Base-by-base conservation (phyloP, 2,797 vertebrate species). In the Coccyzus lansbergi region DNA sequence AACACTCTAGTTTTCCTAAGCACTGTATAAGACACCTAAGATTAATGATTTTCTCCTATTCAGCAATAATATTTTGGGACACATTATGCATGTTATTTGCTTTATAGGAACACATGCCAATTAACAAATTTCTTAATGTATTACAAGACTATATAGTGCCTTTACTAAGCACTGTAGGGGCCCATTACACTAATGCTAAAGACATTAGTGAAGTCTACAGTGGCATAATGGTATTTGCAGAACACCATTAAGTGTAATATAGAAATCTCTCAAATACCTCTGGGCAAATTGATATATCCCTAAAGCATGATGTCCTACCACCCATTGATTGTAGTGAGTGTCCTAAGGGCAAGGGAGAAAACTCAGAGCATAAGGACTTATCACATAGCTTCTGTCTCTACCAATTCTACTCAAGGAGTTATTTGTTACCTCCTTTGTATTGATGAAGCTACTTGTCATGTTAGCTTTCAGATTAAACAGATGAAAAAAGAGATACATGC, bases 301-400 rank as follows among this genome's bases (percentile, higher is more conserved):
- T 82, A 52, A 84, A 71, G n/a, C 22, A 82, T 5, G 29, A 81
- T 68, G 29, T 20, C 20, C 15, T 83, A 34, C 31, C 44, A 53
- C 40, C 28, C 19, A 18, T 40, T 82, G 38, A 40, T 20, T 52
- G 51, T n/a, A 88, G 84, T 49, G 34, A 79, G 14, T 9, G 19
- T 82, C 34, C 36, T 70, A 52, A 72, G 33, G 44, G 22, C n/a
- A 79, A 84, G 44, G 75, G 19, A 53, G 31, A 78, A 62, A 88
- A 69, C 22, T 26, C 48, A 21, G n/a, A 59, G 7, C 18, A 28
- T 69, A 26, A 70, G 51, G 19, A 51, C 5, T 48, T 46, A 38
- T 1, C 14, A 15, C 0, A 0, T 33, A 31, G 9, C 51, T 84
- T 63, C 26, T 51, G 6, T 13, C 21, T 51, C 38, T 29, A 72